phyloP scores from a whole-genome alignment of 2,888 invertebrate species.

The Notocelia uddmanniana region DNA sequence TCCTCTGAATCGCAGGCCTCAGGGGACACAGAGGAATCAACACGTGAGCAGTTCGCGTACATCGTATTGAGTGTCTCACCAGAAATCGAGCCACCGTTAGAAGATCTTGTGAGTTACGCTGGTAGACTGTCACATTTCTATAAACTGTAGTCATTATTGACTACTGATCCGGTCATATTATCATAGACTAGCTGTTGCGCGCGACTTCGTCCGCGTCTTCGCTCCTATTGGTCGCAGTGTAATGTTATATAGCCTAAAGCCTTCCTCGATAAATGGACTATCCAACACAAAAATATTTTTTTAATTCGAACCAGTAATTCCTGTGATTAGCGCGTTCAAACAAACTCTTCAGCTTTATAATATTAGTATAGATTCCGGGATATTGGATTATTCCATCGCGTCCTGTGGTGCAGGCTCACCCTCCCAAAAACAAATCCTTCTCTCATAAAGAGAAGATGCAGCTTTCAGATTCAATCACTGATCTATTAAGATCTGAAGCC shows the following conservation, averaged over 20 bases:
- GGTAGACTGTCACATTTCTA: constrained; percentile 17
- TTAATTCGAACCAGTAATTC: too few species aligned
- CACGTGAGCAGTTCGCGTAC: constrained; percentile 14
- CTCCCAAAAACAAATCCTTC: constrained; percentile 1
- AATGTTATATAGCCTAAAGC: too few species aligned
- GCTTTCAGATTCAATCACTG: background rate
- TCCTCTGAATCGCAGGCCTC: constrained; percentile 21
- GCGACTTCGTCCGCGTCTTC: too few species aligned
- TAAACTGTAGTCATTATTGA: constrained; percentile 13
- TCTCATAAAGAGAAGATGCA: background rate
- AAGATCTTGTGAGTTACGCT: constrained; percentile 10
- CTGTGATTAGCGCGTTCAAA: too few species aligned
- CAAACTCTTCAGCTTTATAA: too few species aligned
- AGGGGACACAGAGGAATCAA: constrained; percentile 16
- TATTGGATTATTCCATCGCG: constrained; percentile 11
- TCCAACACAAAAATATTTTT: too few species aligned
- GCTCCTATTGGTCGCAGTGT: too few species aligned
- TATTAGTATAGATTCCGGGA: constrained; percentile 11
- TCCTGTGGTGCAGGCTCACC: constrained; percentile 3
- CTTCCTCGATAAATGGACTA: too few species aligned
- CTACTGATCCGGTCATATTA: constrained; percentile 9
- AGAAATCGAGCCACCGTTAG: constrained; percentile 5
- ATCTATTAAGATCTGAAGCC: constrained; percentile 7
- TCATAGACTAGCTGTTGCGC: too few species aligned
- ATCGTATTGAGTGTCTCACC: constrained; percentile 13